These are phyloP conservation scores for Mesorhabditis spiculigera DNA, from an alignment of 2,888 invertebrate genomes.

Conservation along the genomic window DNA sequence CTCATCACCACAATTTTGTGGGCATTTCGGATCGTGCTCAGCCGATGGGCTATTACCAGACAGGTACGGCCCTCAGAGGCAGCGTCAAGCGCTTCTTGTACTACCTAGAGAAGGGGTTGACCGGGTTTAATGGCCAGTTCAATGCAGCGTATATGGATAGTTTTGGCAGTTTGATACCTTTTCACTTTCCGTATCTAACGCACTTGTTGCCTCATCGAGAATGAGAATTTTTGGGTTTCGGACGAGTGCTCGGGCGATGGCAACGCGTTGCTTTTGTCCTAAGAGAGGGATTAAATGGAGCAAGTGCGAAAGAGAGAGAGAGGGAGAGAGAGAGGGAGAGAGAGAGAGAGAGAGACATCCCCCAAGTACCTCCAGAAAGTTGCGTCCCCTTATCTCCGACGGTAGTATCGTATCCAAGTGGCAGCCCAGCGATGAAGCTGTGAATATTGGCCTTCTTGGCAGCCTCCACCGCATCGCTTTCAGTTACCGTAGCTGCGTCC, in stretches of 20 bases:
- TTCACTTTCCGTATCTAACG: constrained; percentile 45
- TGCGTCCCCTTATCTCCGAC: constrained; percentile 60
- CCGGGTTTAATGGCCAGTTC: too few relatives aligned
- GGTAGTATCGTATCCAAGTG: constrained; percentile 58
- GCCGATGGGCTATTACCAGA: constrained; percentile 63
- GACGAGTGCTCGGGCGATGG: constrained; percentile 60
- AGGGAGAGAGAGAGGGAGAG: too few relatives aligned
- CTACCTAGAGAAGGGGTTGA: constrained; percentile 66
- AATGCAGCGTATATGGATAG: too few relatives aligned
- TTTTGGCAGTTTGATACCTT: constrained; percentile 24
- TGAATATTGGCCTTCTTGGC: constrained; percentile 61
- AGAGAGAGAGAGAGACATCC: too few relatives aligned
- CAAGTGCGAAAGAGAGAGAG: too few relatives aligned
- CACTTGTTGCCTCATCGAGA: constrained; percentile 55
- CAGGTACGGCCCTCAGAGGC: constrained; percentile 61
- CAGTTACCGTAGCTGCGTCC: constrained; percentile 30
- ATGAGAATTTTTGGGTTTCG: constrained; percentile 59
- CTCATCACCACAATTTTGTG: constrained; percentile 43
- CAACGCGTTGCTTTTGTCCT: constrained; percentile 61
- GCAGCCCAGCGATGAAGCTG: constrained; percentile 60
- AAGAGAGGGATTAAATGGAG: constrained; percentile 1
- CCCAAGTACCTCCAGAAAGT: constrained; percentile 49
- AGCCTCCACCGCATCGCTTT: constrained; percentile 58
- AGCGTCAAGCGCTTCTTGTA: constrained; percentile 77
- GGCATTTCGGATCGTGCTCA: constrained; percentile 60